Base-by-base conservation (phyloP, 2,797 vertebrate genomes). In the Ptychobarbus kaznakovi region DNA sequence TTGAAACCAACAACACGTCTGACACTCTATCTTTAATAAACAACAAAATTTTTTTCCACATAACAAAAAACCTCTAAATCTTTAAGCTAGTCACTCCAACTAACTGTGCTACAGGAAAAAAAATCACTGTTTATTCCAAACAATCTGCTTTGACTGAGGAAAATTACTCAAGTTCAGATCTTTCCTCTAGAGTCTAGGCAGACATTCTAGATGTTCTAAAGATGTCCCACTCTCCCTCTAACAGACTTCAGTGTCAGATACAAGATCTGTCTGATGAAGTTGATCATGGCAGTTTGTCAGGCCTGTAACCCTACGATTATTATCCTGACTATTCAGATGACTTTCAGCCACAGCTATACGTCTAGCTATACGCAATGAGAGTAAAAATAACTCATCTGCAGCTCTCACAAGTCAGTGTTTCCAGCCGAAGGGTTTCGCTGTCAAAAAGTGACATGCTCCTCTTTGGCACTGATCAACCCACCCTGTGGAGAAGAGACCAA, bases 401-500 rank as follows among this genome's bases (percentile, higher is more conserved):
- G 84, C 87, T 78, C 87, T 87, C 82, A 70, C 65, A 77, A 58
- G 73, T 85, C 84, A 89, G 86, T 20, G 49, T 91, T 89, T 91
- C 87, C 86, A 91, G 70, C 85, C 78, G 35, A 89, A 82, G 86
- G 87, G 77, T 65, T 80, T 87, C 85, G 80, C 81, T 90, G 90
- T 86, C 78, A 63, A 90, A 76, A 92, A 79, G 81, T 49, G 87
- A 91, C 87, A 91, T 63, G 75, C 49, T 78, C 58, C 40, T 75
- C 58, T 81, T 51, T 83, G 82, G 86, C 72, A 18, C 35, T 80
- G 75, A 90, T 53, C 40, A 49, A 87, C 7, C 42, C 75, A 76
- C 81, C 80, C 88, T 46, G 7, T 56, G 78, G 85, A 86, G 28
- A 13, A 66, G 56, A 53, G 56, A 83, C 28, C 53, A 44, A 74